Evolutionary conservation across 2,797 vertebrate genomes (phyloP).

Genomic region (Peromyscus eremicus): DNA sequence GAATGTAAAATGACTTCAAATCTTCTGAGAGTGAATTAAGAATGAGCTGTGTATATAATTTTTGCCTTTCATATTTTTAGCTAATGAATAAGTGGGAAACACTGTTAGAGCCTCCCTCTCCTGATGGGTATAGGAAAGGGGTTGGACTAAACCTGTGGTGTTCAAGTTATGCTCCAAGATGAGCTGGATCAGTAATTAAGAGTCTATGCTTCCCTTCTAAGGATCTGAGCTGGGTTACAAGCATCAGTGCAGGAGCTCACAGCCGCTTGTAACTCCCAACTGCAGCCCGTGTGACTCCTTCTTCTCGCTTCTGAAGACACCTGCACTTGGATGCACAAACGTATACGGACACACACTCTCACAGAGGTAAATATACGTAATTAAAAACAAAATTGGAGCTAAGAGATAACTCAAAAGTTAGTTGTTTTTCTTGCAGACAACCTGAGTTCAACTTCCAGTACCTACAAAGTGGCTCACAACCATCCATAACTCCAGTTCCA

Average conservation of each 20-base stretch:
- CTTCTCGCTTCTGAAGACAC: neutral
- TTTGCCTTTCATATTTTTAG: neutral
- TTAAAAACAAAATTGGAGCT: neutral
- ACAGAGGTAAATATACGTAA: neutral
- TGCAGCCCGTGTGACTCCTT: neutral
- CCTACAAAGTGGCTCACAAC: rapidly evolving
- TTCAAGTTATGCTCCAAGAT: neutral
- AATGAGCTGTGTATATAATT: neutral
- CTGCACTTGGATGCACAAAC: neutral
- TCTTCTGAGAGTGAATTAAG: constrained; percentile 4
- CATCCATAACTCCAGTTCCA: neutral
- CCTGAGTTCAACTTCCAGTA: neutral
- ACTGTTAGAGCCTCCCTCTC: neutral
- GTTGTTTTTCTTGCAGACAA: neutral
- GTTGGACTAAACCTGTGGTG: neutral
- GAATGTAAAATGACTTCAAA: neutral
- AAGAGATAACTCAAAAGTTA: neutral
- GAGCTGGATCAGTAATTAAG: neutral
- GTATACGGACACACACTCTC: neutral
- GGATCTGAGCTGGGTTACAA: neutral
- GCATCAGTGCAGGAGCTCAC: neutral
- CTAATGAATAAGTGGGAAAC: neutral
- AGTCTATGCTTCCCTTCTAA: neutral
- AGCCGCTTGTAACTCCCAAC: neutral
- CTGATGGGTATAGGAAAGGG: neutral